phyloP scores from a whole-genome alignment of 1,140 invertebrate genomes.

The Gryllus bimaculatus region DNA sequence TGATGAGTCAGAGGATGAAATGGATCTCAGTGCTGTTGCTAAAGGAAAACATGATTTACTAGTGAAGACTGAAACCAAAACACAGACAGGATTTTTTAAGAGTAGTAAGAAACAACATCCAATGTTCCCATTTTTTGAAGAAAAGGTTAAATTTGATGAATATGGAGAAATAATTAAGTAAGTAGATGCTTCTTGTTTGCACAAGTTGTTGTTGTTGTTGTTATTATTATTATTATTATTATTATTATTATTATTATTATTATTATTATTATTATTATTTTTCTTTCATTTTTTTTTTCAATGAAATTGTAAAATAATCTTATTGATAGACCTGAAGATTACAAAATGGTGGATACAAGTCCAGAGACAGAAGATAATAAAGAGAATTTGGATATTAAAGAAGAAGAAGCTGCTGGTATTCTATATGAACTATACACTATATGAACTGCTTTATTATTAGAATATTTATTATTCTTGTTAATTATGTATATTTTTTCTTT shows the following conservation, averaged over 20 bases:
- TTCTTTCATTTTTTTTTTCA: background rate
- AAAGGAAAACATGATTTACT: slow-evolving; percentile 81
- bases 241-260: background rate
- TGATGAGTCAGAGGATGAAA: slow-evolving; percentile 79
- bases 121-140: slow-evolving; percentile 93
- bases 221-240: slow-evolving; percentile 9
- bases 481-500: background rate
- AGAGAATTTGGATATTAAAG: slow-evolving; percentile 55
- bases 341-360: slow-evolving; percentile 63
- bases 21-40: slow-evolving; percentile 67
- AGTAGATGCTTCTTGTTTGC: slow-evolving; percentile 17
- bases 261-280: slow-evolving; percentile 10
- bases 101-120: slow-evolving; percentile 87
- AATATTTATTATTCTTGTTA: background rate
- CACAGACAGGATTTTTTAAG: slow-evolving; percentile 72
- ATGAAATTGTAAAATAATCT: background rate
- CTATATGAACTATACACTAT: background rate
- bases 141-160: slow-evolving; percentile 86
- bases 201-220: background rate
- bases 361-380: slow-evolving; percentile 59
- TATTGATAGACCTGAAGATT: slow-evolving; percentile 68
- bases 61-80: slow-evolving; percentile 65
- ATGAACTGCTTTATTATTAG: background rate
- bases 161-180: slow-evolving; percentile 86
- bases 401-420: slow-evolving; percentile 42